Evolutionary conservation across 2,113 vertebrate species (phyloP).

Genomic region (Engraulis encrasicolus): DNA sequence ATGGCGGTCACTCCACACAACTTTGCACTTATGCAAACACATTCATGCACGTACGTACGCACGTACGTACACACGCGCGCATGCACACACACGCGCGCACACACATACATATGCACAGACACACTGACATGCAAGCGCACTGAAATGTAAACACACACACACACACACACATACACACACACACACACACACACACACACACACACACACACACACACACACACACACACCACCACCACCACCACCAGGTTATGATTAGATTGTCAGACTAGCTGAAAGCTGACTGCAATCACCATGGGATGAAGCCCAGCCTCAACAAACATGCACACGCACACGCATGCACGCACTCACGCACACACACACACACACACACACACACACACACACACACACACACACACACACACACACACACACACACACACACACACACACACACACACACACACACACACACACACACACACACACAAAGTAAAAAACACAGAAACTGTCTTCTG

Average conservation of each 20-base stretch:
- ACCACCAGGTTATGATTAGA: constrained; percentile 71
- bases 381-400: background rate
- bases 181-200: too few relatives aligned
- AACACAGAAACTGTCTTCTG: constrained; percentile 42
- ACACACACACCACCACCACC: constrained; percentile 56
- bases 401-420: background rate
- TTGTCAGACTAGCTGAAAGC: constrained; percentile 61
- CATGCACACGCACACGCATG: background rate
- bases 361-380: constrained; percentile 46
- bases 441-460: background rate
- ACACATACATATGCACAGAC: too few relatives aligned
- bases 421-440: constrained; percentile 45
- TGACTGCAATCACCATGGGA: constrained; percentile 60
- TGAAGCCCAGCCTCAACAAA: constrained; percentile 53
- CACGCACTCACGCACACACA: background rate
- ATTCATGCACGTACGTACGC: too few relatives aligned
- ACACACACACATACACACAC: too few relatives aligned
- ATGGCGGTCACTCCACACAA: constrained; percentile 65
- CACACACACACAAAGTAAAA: background rate
- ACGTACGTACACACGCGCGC: too few relatives aligned
- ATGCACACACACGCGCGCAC: too few relatives aligned
- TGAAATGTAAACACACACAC: too few relatives aligned
- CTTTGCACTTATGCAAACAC: too few relatives aligned
- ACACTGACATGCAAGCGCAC: constrained; percentile 60
- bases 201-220: too few relatives aligned